phyloP scores from a whole-genome alignment of 2,797 vertebrate species.

The Megaceryle alcyon region DNA sequence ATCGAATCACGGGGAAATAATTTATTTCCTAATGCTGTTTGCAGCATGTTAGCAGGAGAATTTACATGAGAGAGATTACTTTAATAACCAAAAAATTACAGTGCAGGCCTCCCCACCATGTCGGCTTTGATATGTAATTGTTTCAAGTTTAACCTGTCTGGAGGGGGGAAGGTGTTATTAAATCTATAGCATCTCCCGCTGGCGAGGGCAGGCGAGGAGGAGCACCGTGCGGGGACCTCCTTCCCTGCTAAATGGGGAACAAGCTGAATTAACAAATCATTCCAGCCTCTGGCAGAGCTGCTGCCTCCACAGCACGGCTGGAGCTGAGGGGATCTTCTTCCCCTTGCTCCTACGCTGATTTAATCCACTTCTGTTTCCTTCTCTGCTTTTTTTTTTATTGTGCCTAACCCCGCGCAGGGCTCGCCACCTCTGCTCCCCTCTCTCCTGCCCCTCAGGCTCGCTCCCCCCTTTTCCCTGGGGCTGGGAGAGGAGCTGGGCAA shows the following conservation, averaged over 20 bases:
- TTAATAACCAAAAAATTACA: conserved; percentile 94
- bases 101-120: conserved; percentile 87
- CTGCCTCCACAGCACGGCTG: neutral
- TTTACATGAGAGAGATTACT: conserved; percentile 92
- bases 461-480: neutral
- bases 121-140: conserved; percentile 90
- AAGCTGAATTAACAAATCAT: conserved; percentile 75
- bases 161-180: conserved; percentile 80
- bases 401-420: neutral
- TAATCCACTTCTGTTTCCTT: neutral
- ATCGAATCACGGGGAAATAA: conserved; percentile 90
- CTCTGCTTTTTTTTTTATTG: neutral
- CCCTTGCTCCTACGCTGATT: neutral
- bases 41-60: conserved; percentile 80
- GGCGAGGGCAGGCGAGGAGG: conserved; percentile 74
- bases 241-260: conserved; percentile 70
- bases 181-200: conserved; percentile 71
- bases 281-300: conserved; percentile 33
- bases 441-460: neutral
- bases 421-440: accelerated
- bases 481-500: neutral
- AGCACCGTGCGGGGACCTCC: conserved; percentile 70
- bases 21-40: conserved; percentile 90
- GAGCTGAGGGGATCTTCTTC: conserved; percentile 11
- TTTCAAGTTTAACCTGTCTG: conserved; percentile 93